A percentile compares a stretch with the other conserved stretches of the same genome.
Conservation (phyloP, 1,140 invertebrate genomes). For the Aleiodes sp. region DNA sequence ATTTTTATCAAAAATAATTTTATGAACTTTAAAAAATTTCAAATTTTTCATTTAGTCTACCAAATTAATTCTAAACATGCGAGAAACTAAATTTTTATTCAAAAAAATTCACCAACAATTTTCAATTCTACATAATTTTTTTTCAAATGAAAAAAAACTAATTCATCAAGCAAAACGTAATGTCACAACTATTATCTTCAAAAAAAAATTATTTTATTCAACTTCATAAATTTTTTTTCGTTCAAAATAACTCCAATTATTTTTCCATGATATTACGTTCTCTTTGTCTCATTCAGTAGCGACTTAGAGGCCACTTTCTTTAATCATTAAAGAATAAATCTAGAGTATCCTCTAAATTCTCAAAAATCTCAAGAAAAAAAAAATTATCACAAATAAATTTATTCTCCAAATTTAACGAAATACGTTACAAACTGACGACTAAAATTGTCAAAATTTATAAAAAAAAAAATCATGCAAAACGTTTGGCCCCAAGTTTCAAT, state of each 20-base stretch:
- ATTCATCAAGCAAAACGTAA: conserved; percentile 7
- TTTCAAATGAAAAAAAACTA: conserved; percentile 1
- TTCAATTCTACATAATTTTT: neutral
- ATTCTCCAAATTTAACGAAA: conserved; percentile 22
- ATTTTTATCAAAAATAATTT: too few species aligned
- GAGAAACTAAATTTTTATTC: conserved; percentile 6
- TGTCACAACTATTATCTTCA: conserved; percentile 6
- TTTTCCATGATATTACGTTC: conserved; percentile 39
- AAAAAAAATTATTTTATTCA: neutral
- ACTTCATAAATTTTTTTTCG: neutral
- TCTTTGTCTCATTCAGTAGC: neutral
- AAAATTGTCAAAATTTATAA: neutral
- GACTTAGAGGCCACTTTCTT: neutral
- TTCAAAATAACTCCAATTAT: neutral
- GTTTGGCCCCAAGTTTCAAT: conserved; percentile 37
- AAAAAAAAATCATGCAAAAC: conserved; percentile 22
- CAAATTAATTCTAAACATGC: conserved; percentile 14
- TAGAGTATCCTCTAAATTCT: too few species aligned
- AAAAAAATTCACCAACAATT: conserved; percentile 1
- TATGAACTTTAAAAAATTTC: conserved; percentile 23
- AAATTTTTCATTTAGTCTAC: neutral
- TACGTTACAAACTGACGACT: conserved; percentile 16
- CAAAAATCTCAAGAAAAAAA: neutral
- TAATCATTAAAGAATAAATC: conserved; percentile 3
- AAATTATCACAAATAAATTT: conserved; percentile 18